These are phyloP conservation scores for Andrena praecox DNA, from an alignment of 2,888 invertebrate genomes.

Conservation along the genomic window DNA sequence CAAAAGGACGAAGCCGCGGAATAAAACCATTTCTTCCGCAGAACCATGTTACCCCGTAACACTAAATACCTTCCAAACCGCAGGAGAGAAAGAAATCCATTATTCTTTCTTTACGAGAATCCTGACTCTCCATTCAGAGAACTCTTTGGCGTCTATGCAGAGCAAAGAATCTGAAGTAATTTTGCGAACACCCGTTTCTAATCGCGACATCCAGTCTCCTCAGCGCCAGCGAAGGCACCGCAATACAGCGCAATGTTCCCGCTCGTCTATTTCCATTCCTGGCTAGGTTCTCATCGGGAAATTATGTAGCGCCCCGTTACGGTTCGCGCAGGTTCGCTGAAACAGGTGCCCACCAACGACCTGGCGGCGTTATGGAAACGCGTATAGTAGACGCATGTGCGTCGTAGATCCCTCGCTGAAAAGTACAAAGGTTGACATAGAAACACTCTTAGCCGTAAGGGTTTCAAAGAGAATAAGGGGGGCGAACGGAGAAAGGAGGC, in stretches of 20 bases:
- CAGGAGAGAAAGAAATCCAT: constrained; percentile 11
- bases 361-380: constrained; percentile 65
- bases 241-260: constrained; percentile 39
- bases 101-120: constrained; percentile 41
- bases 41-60: constrained; percentile 43
- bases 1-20: constrained; percentile 2
- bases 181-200: constrained; percentile 43
- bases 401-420: constrained; percentile 80
- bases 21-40: constrained; percentile 30
- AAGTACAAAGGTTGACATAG: constrained; percentile 84
- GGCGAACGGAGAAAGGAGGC: constrained; percentile 39
- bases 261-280: constrained; percentile 60
- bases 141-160: constrained; percentile 23
- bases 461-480: constrained; percentile 71
- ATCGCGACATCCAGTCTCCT: constrained; percentile 18
- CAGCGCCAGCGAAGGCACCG: constrained; percentile 23
- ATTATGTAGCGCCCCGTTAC: constrained; percentile 76
- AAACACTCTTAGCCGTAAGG: constrained; percentile 82
- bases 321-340: constrained; percentile 47
- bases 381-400: constrained; percentile 74
- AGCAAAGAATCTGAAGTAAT: constrained; percentile 46
- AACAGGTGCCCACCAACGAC: constrained; percentile 55
- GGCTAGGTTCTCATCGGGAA: constrained; percentile 63
- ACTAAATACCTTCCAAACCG: constrained; percentile 40
- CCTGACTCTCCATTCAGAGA: constrained; percentile 43